Conservation (phyloP, 2,888 invertebrate genomes). For the Nudaria mundana region DNA sequence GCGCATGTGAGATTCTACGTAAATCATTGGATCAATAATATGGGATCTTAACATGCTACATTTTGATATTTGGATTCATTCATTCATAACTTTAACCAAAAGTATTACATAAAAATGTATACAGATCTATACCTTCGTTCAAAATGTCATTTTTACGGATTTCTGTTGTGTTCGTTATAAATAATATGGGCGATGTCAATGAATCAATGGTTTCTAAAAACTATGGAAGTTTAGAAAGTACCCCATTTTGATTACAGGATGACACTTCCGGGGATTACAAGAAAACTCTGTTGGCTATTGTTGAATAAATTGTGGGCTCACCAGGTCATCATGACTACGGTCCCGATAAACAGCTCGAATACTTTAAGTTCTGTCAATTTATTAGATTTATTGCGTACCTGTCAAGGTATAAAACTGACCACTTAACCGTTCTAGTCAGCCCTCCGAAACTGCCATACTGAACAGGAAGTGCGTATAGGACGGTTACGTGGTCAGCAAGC, state of each 20-base stretch:
- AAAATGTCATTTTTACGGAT: constrained; percentile 19
- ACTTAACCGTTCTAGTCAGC: constrained; percentile 7
- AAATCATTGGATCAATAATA: constrained; percentile 14
- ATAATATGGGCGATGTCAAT: constrained; percentile 21
- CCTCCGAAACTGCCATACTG: constrained; percentile 2
- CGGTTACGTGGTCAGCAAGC: constrained; percentile 42
- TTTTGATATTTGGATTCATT: constrained; percentile 1
- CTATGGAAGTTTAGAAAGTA: constrained; percentile 49
- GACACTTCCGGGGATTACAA: constrained; percentile 97
- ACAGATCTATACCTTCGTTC: constrained; percentile 52
- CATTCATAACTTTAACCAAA: constrained; percentile 21
- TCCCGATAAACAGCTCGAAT: constrained; percentile 52
- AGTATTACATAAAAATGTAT: constrained; percentile 39
- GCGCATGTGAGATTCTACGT: constrained; percentile 30
- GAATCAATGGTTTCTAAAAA: constrained; percentile 20
- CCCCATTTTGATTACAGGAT: constrained; percentile 85
- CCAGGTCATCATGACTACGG: constrained; percentile 46
- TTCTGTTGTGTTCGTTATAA: constrained; percentile 19
- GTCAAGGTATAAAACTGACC: constrained; percentile 33
- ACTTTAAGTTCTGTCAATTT: constrained; percentile 68
- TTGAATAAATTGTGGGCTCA: constrained; percentile 79
- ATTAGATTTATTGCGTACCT: constrained; percentile 55
- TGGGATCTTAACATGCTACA: constrained; percentile 8
- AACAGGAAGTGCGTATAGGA: constrained; percentile 8
- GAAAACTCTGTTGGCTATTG: constrained; percentile 92